A percentile compares a stretch with the other conserved stretches of the same genome.
Evolutionary conservation across 1,140 invertebrate genomes (phyloP).

Genomic region (Calosoma granatense): DNA sequence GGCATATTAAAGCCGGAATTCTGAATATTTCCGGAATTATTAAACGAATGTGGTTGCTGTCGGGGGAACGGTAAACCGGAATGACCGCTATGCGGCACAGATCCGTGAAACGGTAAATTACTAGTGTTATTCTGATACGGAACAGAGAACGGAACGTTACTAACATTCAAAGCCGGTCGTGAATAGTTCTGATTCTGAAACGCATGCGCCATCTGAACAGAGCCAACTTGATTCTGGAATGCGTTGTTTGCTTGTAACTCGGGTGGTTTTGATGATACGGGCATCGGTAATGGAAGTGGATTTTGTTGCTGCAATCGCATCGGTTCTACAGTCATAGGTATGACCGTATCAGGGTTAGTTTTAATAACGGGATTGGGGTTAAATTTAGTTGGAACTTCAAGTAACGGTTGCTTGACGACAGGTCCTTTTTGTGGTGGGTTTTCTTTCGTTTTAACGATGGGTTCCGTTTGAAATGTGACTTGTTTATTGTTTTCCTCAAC

Average conservation of each 20-base stretch:
- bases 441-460: not conserved
- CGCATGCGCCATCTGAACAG: not conserved
- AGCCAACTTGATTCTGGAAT: too few species aligned
- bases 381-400: not conserved
- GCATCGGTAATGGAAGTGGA: not conserved
- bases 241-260: not conserved
- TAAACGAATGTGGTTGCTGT: not conserved
- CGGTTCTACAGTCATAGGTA: not conserved
- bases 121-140: not conserved
- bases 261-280: not conserved
- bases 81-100: too few species aligned
- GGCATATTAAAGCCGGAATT: not conserved
- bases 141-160: not conserved
- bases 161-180: not conserved
- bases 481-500: conserved; percentile 47
- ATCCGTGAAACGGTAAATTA: not conserved
- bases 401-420: not conserved
- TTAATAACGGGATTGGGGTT: conserved; percentile 3
- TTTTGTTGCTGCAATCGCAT: not conserved
- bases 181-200: not conserved
- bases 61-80: too few species aligned
- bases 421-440: not conserved
- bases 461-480: conserved; percentile 26
- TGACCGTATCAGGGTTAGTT: not conserved
- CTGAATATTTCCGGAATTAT: not conserved